Evolutionary conservation across 64 coral and sea anemone species (phyloP).

Genomic region (Platygyra sinensis): DNA sequence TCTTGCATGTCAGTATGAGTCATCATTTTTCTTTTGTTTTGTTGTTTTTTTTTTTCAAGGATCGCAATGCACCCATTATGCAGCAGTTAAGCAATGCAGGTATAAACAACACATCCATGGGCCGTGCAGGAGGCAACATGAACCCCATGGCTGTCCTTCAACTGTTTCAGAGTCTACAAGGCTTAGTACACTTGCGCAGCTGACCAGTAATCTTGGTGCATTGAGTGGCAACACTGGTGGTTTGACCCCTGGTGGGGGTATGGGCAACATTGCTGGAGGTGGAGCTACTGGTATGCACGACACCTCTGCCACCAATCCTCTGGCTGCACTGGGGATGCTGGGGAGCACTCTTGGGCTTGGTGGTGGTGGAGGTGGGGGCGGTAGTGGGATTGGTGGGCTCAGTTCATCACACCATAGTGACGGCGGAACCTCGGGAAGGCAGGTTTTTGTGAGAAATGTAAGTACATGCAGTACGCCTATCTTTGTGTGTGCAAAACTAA

Average conservation of each 20-base stretch:
- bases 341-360: conserved; percentile 39
- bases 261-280: conserved; percentile 29
- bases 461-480: conserved; percentile 14
- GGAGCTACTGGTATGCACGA: conserved; percentile 16
- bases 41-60: conserved; percentile 23
- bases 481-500: background rate
- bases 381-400: conserved; percentile 1
- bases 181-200: conserved; percentile 36
- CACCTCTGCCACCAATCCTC: conserved; percentile 11
- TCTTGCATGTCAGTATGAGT: background rate
- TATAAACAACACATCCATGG: conserved; percentile 21
- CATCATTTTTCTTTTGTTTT: background rate
- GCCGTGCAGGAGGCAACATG: conserved; percentile 19
- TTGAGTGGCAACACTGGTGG: background rate
- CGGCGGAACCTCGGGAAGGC: conserved; percentile 62
- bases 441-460: conserved; percentile 99
- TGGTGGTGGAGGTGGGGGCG: background rate
- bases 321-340: conserved; percentile 56
- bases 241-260: conserved; percentile 14
- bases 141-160: conserved; percentile 84
- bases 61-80: conserved; percentile 72
- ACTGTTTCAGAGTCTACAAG: conserved; percentile 84
- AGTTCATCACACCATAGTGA: conserved; percentile 40
- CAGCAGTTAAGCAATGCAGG: conserved; percentile 64
- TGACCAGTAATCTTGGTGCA: conserved; percentile 48